Conservation (phyloP, 1,140 invertebrate species). For the Eciton burchellii region DNA sequence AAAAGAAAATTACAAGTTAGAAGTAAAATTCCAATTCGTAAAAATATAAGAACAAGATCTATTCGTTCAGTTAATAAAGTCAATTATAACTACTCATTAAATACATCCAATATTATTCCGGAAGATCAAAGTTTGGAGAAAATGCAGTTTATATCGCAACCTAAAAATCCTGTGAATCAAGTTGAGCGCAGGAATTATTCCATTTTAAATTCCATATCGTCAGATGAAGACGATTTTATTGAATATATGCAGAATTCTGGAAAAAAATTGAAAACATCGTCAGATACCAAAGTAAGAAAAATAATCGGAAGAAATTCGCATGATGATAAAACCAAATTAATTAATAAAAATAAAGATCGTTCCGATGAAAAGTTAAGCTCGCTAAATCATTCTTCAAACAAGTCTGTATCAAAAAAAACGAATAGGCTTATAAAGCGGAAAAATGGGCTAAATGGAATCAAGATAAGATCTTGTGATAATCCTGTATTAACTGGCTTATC, state of each 20-base stretch:
- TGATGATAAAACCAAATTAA: not conserved
- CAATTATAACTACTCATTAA: not conserved
- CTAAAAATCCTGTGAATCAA: not conserved
- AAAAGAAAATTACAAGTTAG: not conserved
- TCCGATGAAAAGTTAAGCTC: not conserved
- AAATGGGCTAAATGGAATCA: not conserved
- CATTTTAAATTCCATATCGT: conserved; percentile 22
- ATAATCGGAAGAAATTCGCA: not conserved
- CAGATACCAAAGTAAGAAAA: not conserved
- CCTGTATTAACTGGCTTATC: not conserved
- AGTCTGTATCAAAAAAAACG: not conserved
- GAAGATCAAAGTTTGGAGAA: not conserved
- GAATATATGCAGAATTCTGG: not conserved
- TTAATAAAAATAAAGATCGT: not conserved
- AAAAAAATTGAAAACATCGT: conserved; percentile 20
- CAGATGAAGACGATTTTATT: conserved; percentile 39
- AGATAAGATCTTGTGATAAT: not conserved
- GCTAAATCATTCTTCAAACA: not conserved
- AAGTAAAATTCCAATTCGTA: not conserved
- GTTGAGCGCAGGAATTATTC: not conserved
- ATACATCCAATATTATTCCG: not conserved
- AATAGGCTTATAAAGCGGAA: not conserved
- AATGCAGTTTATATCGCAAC: not conserved
- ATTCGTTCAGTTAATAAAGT: not conserved
- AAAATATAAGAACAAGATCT: not conserved